A percentile compares a stretch with the other conserved stretches of the same genome.
phyloP scores from a whole-genome alignment of 2,888 invertebrate species.

The Villa cingulata region DNA sequence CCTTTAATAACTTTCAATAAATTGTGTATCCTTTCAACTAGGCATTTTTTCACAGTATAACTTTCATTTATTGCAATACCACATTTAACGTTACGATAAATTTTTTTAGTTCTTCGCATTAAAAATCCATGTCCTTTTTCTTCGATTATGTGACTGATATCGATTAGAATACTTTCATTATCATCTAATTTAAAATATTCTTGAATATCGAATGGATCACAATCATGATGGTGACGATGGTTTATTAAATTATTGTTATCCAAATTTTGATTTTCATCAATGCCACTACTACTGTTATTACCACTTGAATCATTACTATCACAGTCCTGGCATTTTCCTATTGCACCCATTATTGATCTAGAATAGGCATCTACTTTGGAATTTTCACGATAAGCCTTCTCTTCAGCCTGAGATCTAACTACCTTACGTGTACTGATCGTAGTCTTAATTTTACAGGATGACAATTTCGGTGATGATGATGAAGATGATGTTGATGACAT shows the following conservation, averaged over 20 bases:
- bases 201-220: constrained; percentile 32
- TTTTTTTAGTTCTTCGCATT: constrained; percentile 9
- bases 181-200: constrained; percentile 36
- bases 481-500: background rate
- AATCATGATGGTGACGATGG: constrained; percentile 13
- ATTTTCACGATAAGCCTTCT: constrained; percentile 12
- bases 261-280: background rate
- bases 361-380: constrained; percentile 29
- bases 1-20: constrained; percentile 21
- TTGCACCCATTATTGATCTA: constrained; percentile 30
- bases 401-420: background rate
- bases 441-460: background rate
- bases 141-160: constrained; percentile 29
- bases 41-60: constrained; percentile 9
- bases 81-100: constrained; percentile 10
- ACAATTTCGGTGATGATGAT: too few species aligned
- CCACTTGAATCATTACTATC: background rate
- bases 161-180: constrained; percentile 31
- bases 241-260: constrained; percentile 15
- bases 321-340: constrained; percentile 11
- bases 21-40: constrained; percentile 18
- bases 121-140: constrained; percentile 22
- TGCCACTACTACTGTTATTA: background rate
- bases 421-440: background rate
- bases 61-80: constrained; percentile 24